Evolutionary conservation across 2,888 invertebrate species (phyloP).

Genomic region (Dryobota labecula): DNA sequence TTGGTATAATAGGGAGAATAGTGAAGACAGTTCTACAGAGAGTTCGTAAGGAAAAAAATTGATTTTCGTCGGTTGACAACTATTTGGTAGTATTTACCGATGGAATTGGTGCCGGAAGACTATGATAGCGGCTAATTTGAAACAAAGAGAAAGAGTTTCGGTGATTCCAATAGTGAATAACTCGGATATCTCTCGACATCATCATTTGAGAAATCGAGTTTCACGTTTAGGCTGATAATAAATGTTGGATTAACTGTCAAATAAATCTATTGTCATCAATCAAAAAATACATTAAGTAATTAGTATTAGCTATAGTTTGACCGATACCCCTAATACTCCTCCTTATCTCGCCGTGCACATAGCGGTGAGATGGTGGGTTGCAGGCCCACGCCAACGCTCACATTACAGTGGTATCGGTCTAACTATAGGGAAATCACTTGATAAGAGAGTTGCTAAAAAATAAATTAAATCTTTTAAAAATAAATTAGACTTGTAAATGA

Average conservation of each 20-base stretch:
- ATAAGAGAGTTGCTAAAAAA: not conserved
- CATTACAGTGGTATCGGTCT: too few species aligned
- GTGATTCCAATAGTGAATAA: not conserved
- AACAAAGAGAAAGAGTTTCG: not conserved
- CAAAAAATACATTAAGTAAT: not conserved
- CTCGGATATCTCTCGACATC: not conserved
- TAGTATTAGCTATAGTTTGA: not conserved
- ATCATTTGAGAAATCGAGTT: not conserved
- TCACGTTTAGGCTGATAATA: not conserved
- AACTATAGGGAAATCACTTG: not conserved
- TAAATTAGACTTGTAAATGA: not conserved
- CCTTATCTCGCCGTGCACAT: too few species aligned
- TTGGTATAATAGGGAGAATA: constrained; percentile 1
- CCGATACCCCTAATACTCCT: too few species aligned
- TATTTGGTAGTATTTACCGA: not conserved
- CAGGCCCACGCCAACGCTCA: too few species aligned
- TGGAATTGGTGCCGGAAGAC: not conserved
- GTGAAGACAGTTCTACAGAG: constrained; percentile 7
- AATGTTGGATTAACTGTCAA: not conserved
- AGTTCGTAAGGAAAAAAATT: not conserved
- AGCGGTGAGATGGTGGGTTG: too few species aligned
- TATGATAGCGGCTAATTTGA: not conserved
- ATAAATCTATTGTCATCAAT: not conserved
- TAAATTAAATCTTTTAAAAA: too few species aligned
- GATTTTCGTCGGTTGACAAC: not conserved